These are phyloP conservation scores for Lasiurus borealis DNA, from an alignment of 2,113 vertebrate genomes.

Conservation along the genomic window DNA sequence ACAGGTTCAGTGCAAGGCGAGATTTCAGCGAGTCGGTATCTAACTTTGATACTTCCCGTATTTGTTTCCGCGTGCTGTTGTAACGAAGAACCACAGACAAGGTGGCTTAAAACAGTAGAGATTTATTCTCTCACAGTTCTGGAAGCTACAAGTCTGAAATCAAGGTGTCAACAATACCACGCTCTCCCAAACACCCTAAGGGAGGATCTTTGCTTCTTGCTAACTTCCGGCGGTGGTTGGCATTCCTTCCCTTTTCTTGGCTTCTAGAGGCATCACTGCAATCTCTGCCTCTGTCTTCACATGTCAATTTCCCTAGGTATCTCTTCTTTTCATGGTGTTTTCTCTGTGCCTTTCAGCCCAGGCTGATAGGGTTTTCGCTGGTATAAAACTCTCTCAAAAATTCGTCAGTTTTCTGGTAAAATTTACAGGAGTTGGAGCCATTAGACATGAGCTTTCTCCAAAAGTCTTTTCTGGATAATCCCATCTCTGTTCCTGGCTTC, in stretches of 20 bases:
- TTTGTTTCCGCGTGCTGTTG: slow-evolving; percentile 13
- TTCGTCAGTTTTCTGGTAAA: neutral
- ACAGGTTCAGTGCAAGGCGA: neutral
- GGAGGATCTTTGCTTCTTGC: slow-evolving; percentile 5
- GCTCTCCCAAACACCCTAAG: neutral
- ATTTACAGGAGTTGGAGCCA: neutral
- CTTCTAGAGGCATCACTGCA: neutral
- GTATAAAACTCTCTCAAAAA: neutral
- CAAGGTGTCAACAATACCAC: neutral
- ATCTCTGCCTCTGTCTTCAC: slow-evolving; percentile 16
- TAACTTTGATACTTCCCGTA: neutral
- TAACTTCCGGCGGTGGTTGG: neutral
- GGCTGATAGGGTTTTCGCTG: neutral
- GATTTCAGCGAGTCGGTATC: neutral
- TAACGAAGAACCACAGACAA: neutral
- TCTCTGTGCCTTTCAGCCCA: slow-evolving; percentile 4
- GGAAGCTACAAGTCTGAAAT: slow-evolving; percentile 40
- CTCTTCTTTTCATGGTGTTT: neutral
- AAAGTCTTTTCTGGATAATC: neutral
- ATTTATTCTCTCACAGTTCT: neutral
- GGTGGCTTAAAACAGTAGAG: neutral
- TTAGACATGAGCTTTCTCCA: neutral
- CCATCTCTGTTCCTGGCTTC: neutral
- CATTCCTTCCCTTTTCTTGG: neutral
- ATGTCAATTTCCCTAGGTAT: neutral